Percentiles rank a stretch among this genome's conserved stretches.
Evolutionary conservation across 2,797 vertebrate genomes (phyloP).

Genomic region (Ispidina picta): DNA sequence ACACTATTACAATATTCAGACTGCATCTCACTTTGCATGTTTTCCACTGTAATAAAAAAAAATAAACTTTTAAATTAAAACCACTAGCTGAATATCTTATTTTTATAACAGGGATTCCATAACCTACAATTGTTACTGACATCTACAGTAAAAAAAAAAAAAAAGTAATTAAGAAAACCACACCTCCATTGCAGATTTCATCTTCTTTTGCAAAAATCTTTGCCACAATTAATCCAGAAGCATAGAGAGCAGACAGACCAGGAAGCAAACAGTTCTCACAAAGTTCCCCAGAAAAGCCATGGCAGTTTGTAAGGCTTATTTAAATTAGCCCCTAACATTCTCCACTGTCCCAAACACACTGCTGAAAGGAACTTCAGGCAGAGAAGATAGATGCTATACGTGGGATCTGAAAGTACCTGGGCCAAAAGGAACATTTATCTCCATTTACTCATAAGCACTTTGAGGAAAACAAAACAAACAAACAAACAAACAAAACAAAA

Average conservation of each 20-base stretch:
- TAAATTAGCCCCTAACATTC: neutral
- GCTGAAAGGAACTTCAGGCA: neutral
- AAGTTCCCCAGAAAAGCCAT: neutral
- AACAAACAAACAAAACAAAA: too few species aligned
- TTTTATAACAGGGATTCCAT: neutral
- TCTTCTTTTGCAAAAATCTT: neutral
- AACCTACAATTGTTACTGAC: neutral
- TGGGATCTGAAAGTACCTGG: neutral
- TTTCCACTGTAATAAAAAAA: accelerated
- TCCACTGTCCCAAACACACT: neutral
- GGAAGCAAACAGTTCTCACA: neutral
- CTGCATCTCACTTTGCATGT: neutral
- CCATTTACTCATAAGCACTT: neutral
- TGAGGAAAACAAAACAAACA: neutral
- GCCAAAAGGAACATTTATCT: neutral
- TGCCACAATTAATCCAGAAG: neutral
- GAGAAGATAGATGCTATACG: neutral
- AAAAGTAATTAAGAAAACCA: neutral
- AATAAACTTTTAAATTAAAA: neutral
- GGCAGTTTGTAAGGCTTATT: neutral
- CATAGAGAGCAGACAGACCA: neutral
- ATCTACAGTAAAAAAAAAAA: neutral
- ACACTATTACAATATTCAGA: neutral
- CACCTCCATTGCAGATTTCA: neutral
- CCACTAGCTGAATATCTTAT: neutral